Conservation (phyloP, 2,113 vertebrate species). For the Caloenas nicobarica region DNA sequence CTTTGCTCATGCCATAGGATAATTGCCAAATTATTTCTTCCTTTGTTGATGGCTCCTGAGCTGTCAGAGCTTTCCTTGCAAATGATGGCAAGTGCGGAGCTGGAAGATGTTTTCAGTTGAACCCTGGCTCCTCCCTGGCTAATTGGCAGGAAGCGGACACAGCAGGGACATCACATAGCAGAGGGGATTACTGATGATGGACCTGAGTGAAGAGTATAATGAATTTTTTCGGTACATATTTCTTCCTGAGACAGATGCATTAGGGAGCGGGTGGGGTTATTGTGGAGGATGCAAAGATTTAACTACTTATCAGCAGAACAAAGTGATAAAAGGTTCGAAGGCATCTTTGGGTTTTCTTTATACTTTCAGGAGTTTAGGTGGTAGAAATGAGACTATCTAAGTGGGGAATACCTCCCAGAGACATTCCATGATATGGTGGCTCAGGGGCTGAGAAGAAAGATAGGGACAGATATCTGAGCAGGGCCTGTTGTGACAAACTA, state of each 20-base stretch:
- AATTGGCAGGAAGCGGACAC: background rate
- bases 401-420: background rate
- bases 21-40: background rate
- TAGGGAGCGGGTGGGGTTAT: accelerated
- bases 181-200: background rate
- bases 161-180: background rate
- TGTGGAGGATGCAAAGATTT: background rate
- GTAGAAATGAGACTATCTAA: background rate
- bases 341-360: background rate
- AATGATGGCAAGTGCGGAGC: accelerated
- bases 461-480: no score
- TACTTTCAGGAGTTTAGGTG: background rate
- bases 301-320: background rate
- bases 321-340: background rate
- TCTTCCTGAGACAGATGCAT: background rate
- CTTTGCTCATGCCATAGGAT: background rate
- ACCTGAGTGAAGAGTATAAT: background rate
- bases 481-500: no score
- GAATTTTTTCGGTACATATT: background rate
- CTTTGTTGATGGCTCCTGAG: background rate
- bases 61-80: background rate
- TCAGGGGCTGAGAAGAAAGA: background rate
- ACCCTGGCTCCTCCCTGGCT: background rate
- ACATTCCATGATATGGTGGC: background rate
- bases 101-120: background rate